Percentiles rank a stretch among this genome's conserved stretches.
These are phyloP conservation scores for Archilochus colubris DNA, from an alignment of 2,113 vertebrate species.

Conservation along the genomic window DNA sequence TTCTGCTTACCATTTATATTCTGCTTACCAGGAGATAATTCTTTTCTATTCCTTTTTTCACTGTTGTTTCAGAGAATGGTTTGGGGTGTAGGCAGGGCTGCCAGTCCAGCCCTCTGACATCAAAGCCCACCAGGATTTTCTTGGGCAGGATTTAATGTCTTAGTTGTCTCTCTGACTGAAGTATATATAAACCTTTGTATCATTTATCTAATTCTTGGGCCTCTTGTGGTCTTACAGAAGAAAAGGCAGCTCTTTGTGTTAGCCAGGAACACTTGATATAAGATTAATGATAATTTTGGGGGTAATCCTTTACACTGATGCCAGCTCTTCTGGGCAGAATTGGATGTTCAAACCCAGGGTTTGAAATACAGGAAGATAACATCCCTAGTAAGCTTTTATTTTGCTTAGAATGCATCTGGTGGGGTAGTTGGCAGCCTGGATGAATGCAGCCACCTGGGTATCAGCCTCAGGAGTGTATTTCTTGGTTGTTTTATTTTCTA, in stretches of 20 bases:
- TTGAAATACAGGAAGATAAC: neutral
- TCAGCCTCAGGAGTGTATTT: neutral
- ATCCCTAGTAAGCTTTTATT: neutral
- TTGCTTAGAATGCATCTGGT: neutral
- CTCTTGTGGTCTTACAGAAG: neutral
- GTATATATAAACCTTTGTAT: neutral
- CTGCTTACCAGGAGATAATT: too few species aligned
- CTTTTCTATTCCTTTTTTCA: rapidly evolving
- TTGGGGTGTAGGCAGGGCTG: neutral
- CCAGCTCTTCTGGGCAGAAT: neutral
- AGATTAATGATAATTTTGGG: slow-evolving; percentile 11
- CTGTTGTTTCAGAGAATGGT: neutral
- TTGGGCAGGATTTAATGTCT: neutral
- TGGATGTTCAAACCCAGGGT: neutral
- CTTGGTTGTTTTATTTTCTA: neutral
- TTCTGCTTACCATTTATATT: neutral
- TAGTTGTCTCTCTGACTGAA: neutral
- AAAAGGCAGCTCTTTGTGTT: neutral
- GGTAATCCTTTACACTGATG: neutral
- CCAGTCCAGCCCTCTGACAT: neutral
- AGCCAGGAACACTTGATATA: neutral
- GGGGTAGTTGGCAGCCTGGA: neutral
- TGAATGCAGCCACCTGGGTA: neutral
- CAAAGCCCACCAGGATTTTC: neutral
- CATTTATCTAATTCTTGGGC: neutral